Percentiles rank a stretch among this genome's conserved stretches.
Evolutionary conservation across 2,797 vertebrate species (phyloP).

Genomic region (Hylomyscus alleni): DNA sequence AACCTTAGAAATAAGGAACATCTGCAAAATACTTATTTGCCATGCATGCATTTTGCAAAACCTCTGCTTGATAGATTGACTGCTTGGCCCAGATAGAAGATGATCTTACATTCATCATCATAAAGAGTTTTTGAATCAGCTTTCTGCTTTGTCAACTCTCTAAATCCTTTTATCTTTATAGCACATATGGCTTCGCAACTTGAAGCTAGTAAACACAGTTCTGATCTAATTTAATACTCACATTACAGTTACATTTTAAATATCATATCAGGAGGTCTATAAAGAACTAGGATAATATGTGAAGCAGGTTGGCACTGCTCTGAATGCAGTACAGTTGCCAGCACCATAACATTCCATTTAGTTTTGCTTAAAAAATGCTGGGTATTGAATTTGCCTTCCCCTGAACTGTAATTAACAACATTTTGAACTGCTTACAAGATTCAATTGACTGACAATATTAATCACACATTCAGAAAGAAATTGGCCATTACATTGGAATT

Average conservation of each 20-base stretch:
- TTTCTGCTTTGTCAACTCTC: conserved; percentile 37
- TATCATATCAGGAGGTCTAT: conserved; percentile 53
- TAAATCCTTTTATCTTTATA: conserved; percentile 67
- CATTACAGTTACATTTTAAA: conserved; percentile 47
- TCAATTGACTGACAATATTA: conserved; percentile 77
- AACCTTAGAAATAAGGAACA: neutral
- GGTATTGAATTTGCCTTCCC: conserved; percentile 72
- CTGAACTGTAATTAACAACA: conserved; percentile 72
- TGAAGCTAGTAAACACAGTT: conserved; percentile 44
- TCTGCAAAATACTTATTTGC: neutral
- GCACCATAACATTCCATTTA: conserved; percentile 50
- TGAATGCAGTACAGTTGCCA: conserved; percentile 37
- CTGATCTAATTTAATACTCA: conserved; percentile 64
- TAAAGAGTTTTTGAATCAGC: neutral
- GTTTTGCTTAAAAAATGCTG: conserved; percentile 70
- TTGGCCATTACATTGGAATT: conserved; percentile 60
- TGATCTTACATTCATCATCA: neutral
- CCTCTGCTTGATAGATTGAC: neutral
- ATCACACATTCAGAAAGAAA: conserved; percentile 72
- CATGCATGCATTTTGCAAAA: neutral
- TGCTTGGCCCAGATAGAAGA: neutral
- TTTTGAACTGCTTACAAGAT: conserved; percentile 74
- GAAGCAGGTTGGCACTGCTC: conserved; percentile 16
- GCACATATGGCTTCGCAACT: conserved; percentile 16
- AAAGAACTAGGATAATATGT: conserved; percentile 53